phyloP scores from a whole-genome alignment of 1,140 invertebrate species.

The Venturia canescens region DNA sequence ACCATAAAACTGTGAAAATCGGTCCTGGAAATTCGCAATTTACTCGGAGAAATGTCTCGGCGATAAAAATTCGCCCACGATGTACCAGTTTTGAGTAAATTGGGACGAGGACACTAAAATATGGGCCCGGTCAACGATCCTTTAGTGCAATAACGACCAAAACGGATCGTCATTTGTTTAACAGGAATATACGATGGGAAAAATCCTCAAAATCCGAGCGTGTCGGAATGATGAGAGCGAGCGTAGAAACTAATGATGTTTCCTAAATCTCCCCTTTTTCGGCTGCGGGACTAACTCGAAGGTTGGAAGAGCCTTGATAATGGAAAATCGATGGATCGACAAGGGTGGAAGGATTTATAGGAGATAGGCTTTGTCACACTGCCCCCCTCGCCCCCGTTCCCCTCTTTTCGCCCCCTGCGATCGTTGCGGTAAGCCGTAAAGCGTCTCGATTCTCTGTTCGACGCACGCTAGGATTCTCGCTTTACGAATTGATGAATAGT shows the following conservation, averaged over 20 bases:
- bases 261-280: not conserved
- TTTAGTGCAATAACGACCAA: too few species aligned
- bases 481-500: constrained; percentile 57
- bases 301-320: constrained; percentile 46
- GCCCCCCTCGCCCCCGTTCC: not conserved
- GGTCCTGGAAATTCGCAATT: too few species aligned
- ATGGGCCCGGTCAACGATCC: too few species aligned
- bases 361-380: constrained; percentile 16
- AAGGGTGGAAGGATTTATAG: constrained; percentile 36
- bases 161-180: too few species aligned
- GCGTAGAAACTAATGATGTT: not conserved
- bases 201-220: not conserved
- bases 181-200: not conserved
- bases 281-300: constrained; percentile 31
- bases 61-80: too few species aligned
- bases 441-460: constrained; percentile 18
- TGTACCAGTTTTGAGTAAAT: too few species aligned
- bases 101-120: too few species aligned
- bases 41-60: too few species aligned
- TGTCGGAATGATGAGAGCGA: not conserved
- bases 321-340: constrained; percentile 41
- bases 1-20: too few species aligned
- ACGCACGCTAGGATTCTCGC: constrained; percentile 41
- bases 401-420: not conserved
- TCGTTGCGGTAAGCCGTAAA: constrained; percentile 33